A percentile compares a stretch with the other conserved stretches of the same genome.
Conservation (phyloP, 2,888 invertebrate genomes). For the Eledone cirrhosa region DNA sequence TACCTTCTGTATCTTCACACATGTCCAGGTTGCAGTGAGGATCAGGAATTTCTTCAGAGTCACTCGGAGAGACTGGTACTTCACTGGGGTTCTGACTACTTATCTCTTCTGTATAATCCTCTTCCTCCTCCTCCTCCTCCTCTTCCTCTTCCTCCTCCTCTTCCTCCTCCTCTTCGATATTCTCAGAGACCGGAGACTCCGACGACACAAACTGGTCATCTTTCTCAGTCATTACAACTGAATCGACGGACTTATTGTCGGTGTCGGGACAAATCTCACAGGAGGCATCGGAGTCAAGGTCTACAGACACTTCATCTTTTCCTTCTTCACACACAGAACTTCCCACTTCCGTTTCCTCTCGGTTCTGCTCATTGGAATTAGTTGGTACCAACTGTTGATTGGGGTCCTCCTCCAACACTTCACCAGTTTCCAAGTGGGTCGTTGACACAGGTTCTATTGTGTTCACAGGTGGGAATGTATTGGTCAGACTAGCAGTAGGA, state of each 20-base stretch:
- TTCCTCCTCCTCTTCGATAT: constrained; percentile 16
- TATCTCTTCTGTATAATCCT: constrained; percentile 6
- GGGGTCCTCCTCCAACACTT: neutral
- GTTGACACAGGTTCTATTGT: neutral
- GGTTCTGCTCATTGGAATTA: neutral
- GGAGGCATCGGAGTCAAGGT: neutral
- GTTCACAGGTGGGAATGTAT: neutral
- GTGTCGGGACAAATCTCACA: neutral
- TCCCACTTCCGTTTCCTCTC: neutral
- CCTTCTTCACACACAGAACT: neutral
- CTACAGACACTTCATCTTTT: neutral
- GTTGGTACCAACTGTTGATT: neutral
- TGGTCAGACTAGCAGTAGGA: constrained; percentile 16
- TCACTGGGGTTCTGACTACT: constrained; percentile 21
- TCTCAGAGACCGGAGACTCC: constrained; percentile 21
- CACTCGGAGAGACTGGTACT: constrained; percentile 22
- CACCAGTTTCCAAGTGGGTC: neutral
- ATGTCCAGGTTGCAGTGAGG: neutral
- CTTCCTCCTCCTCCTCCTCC: constrained; percentile 21
- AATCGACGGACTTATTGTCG: constrained; percentile 20
- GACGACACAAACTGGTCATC: constrained; percentile 21
- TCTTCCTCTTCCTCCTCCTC: neutral
- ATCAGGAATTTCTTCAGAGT: constrained; percentile 15
- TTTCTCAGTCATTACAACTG: constrained; percentile 14
- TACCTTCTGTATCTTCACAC: constrained; percentile 18